Conservation (phyloP, 2,797 vertebrate genomes). For the Echeneis naucrates region DNA sequence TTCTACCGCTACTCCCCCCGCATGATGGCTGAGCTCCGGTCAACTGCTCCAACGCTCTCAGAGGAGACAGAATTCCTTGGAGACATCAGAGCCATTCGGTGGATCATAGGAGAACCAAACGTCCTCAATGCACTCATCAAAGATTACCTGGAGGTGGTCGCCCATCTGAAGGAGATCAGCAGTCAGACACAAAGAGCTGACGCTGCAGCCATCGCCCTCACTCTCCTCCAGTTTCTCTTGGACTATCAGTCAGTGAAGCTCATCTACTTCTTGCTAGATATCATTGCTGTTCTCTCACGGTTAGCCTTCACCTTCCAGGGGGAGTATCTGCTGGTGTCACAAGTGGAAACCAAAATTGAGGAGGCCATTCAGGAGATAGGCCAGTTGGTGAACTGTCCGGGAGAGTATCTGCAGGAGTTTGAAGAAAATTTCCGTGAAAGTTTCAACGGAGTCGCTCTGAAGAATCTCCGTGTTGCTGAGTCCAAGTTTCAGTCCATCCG, state of each 20-base stretch:
- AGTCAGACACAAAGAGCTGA: slow-evolving; percentile 94
- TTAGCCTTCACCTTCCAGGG: slow-evolving; percentile 95
- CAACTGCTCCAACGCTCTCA: slow-evolving; percentile 91
- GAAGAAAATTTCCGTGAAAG: slow-evolving; percentile 96
- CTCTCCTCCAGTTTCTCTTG: slow-evolving; percentile 95
- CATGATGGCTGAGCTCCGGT: slow-evolving; percentile 92
- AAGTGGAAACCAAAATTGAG: slow-evolving; percentile 92
- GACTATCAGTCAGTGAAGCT: slow-evolving; percentile 97
- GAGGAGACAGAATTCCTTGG: slow-evolving; percentile 96
- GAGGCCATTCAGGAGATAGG: slow-evolving; percentile 96
- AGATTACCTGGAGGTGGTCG: slow-evolving; percentile 95
- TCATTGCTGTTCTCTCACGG: slow-evolving; percentile 93
- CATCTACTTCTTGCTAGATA: slow-evolving; percentile 96
- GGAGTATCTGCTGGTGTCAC: slow-evolving; percentile 92
- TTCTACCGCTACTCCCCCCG: slow-evolving; percentile 97
- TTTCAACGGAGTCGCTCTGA: slow-evolving; percentile 95
- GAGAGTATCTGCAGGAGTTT: slow-evolving; percentile 96
- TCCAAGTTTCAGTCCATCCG: slow-evolving; percentile 98
- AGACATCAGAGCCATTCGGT: slow-evolving; percentile 93
- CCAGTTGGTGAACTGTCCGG: slow-evolving; percentile 90
- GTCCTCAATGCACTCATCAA: slow-evolving; percentile 96
- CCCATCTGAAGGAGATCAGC: slow-evolving; percentile 96
- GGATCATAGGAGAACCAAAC: slow-evolving; percentile 96
- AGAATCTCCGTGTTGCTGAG: slow-evolving; percentile 95
- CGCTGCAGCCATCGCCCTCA: slow-evolving; percentile 92